Conservation (phyloP, 2,888 invertebrate species). For the Eugnorisma glareosa region DNA sequence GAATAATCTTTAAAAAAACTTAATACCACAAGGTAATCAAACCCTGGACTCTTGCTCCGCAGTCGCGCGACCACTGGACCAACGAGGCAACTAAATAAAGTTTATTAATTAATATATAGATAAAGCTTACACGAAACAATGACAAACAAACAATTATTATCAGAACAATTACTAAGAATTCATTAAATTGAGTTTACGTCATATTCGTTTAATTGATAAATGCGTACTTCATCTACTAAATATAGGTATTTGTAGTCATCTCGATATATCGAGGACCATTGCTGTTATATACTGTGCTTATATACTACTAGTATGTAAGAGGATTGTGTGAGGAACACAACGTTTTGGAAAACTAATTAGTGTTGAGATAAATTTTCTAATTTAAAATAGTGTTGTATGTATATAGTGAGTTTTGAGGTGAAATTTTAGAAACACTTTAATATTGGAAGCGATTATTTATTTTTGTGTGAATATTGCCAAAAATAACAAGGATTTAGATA, state of each 20-base stretch:
- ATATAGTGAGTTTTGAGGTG: not conserved
- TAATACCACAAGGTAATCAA: too few relatives aligned
- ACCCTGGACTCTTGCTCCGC: too few relatives aligned
- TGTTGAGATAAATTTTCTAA: not conserved
- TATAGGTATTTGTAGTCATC: constrained; percentile 1
- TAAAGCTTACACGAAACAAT: constrained; percentile 13
- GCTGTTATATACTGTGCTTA: constrained; percentile 11
- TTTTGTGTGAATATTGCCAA: not conserved
- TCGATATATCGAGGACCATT: constrained; percentile 11
- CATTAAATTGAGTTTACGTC: constrained; percentile 24
- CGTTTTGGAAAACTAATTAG: too few relatives aligned
- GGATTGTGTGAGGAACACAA: not conserved
- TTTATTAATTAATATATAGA: not conserved
- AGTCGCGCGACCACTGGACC: too few relatives aligned
- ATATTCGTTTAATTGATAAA: not conserved
- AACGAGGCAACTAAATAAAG: too few relatives aligned
- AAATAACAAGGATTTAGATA: not conserved
- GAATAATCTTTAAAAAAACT: too few relatives aligned
- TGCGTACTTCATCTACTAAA: not conserved
- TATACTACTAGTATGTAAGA: not conserved
- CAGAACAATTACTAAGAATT: constrained; percentile 32
- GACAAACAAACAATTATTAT: constrained; percentile 26
- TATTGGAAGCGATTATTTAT: not conserved
- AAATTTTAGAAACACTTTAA: not conserved
- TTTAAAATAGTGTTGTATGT: not conserved